Percentiles rank a stretch among this genome's conserved stretches.
These are phyloP conservation scores for Sebastes vulpes DNA, from an alignment of 2,797 vertebrate species.

Conservation along the genomic window DNA sequence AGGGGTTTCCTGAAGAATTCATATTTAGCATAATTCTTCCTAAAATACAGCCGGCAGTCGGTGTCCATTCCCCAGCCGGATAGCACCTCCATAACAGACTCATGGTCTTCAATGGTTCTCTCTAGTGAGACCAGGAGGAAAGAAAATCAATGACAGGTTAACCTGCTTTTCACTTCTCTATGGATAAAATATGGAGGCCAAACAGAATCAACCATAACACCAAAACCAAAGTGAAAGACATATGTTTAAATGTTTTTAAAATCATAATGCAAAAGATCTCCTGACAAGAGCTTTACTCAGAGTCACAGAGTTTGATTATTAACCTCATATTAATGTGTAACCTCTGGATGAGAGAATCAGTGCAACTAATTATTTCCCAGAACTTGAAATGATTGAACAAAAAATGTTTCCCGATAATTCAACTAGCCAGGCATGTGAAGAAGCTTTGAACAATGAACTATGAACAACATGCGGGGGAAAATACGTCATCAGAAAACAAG, in stretches of 20 bases:
- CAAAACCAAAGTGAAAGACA: not conserved
- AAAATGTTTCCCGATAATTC: slow-evolving; percentile 41
- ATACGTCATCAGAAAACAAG: slow-evolving; percentile 3
- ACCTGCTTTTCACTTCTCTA: not conserved
- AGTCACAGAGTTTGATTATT: slow-evolving; percentile 74
- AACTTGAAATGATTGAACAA: slow-evolving; percentile 46
- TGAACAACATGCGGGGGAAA: slow-evolving; percentile 29
- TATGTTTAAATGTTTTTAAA: not conserved
- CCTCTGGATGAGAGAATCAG: slow-evolving; percentile 24
- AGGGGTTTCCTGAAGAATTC: slow-evolving; percentile 97
- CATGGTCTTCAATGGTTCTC: slow-evolving; percentile 97
- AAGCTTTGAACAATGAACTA: slow-evolving; percentile 31
- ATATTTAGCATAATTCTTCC: slow-evolving; percentile 98
- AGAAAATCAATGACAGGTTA: slow-evolving; percentile 1
- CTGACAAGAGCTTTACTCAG: not conserved
- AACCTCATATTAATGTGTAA: slow-evolving; percentile 72
- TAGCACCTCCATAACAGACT: slow-evolving; percentile 92
- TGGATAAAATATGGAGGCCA: not conserved
- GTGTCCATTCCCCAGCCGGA: slow-evolving; percentile 93
- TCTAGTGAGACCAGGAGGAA: slow-evolving; percentile 79
- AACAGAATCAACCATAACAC: not conserved
- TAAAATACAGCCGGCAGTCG: slow-evolving; percentile 94
- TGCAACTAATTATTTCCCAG: slow-evolving; percentile 63
- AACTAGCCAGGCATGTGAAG: slow-evolving; percentile 50
- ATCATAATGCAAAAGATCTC: not conserved